These are phyloP conservation scores for Nothobranchius kuhntae DNA, from an alignment of 2,113 vertebrate genomes.

Conservation along the genomic window DNA sequence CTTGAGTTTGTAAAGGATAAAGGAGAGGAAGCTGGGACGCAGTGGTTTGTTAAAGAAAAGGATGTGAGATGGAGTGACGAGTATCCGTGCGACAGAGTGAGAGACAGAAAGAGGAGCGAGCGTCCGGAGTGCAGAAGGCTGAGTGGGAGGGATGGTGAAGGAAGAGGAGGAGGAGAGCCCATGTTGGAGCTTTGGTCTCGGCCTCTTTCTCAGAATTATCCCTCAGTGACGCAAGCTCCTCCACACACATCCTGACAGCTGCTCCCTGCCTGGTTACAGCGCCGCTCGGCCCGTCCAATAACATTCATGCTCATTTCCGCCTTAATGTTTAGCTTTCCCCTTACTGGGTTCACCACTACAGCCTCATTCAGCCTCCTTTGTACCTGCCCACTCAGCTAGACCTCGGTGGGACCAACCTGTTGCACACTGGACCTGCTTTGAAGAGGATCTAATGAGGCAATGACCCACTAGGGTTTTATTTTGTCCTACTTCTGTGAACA, in stretches of 20 bases:
- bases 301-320: constrained; percentile 69
- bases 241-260: constrained; percentile 81
- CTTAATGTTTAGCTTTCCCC: constrained; percentile 54
- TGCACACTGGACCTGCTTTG: constrained; percentile 1
- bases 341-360: constrained; percentile 23
- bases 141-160: constrained; percentile 60
- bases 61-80: constrained; percentile 24
- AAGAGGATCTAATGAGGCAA: constrained; percentile 22
- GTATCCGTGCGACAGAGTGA: constrained; percentile 35
- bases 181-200: constrained; percentile 68
- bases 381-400: constrained; percentile 23
- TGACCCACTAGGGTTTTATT: constrained; percentile 16
- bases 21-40: constrained; percentile 21
- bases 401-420: constrained; percentile 28
- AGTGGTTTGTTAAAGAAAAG: constrained; percentile 29
- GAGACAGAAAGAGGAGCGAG: constrained; percentile 55
- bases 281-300: constrained; percentile 68
- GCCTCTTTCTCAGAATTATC: constrained; percentile 74
- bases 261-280: constrained; percentile 77
- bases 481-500: constrained; percentile 9
- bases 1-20: constrained; percentile 10
- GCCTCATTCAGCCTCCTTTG: constrained; percentile 52
- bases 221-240: constrained; percentile 77
- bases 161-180: constrained; percentile 59
- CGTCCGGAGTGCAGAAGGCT: constrained; percentile 61